Evolutionary conservation across 1,140 invertebrate genomes (phyloP).

Genomic region (Branchinecta lynchi): DNA sequence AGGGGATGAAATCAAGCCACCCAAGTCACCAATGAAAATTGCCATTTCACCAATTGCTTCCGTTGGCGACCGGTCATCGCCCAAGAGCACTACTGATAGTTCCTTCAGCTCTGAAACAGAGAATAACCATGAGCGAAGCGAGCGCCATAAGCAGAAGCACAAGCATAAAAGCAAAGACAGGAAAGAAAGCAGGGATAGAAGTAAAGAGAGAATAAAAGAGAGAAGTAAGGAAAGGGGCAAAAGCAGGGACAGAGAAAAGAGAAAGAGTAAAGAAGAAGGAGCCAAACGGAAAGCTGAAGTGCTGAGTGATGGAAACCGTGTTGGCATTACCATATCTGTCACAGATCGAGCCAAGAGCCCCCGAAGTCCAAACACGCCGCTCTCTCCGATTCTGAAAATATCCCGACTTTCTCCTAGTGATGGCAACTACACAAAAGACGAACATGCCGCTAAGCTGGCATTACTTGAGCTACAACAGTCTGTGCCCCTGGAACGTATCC

Average conservation of each 20-base stretch:
- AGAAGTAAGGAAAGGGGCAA: conserved; percentile 17
- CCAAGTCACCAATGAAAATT: not conserved
- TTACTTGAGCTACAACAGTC: conserved; percentile 7
- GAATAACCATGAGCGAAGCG: conserved; percentile 8
- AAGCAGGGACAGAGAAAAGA: conserved; percentile 15
- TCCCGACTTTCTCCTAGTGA: not conserved
- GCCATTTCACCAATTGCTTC: not conserved
- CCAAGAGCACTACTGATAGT: not conserved
- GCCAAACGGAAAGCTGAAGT: conserved; percentile 70
- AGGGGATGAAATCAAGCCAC: no score
- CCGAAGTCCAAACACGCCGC: conserved; percentile 31
- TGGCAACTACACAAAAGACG: not conserved
- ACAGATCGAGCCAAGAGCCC: conserved; percentile 33
- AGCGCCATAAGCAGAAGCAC: conserved; percentile 4
- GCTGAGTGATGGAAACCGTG: conserved; percentile 24
- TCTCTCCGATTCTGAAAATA: conserved; percentile 19
- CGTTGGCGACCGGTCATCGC: not conserved
- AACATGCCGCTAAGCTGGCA: not conserved
- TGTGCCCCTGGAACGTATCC: conserved; percentile 9
- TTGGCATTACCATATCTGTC: conserved; percentile 21
- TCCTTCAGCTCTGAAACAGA: conserved; percentile 2
- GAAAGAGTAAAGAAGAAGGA: conserved; percentile 33
- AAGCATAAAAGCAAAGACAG: conserved; percentile 7
- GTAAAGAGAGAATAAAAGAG: conserved; percentile 17
- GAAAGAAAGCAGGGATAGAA: not conserved